phyloP scores from a whole-genome alignment of 2,797 vertebrate genomes.

The Molossus molossus region DNA sequence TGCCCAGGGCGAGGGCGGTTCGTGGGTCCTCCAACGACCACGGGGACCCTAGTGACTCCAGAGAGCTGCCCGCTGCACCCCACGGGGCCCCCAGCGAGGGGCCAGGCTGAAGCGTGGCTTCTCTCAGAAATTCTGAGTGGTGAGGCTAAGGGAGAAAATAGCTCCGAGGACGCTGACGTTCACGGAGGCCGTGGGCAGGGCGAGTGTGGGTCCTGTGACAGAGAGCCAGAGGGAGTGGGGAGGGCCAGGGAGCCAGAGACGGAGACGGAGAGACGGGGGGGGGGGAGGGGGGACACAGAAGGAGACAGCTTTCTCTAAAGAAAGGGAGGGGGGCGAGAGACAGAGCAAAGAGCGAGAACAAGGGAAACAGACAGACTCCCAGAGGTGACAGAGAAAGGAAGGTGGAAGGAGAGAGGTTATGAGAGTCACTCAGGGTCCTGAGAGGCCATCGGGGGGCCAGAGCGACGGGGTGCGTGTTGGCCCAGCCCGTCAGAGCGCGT shows the following conservation, averaged over 20 bases:
- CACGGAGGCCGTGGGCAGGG: neutral
- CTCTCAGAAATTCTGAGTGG: slow-evolving; percentile 82
- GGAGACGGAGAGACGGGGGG: neutral
- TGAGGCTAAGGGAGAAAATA: slow-evolving; percentile 85
- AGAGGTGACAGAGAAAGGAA: neutral
- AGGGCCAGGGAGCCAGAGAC: neutral
- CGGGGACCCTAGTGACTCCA: neutral
- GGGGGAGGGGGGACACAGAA: neutral
- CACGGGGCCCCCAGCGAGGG: slow-evolving; percentile 64
- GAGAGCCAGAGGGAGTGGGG: neutral
- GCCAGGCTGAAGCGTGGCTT: slow-evolving; percentile 67
- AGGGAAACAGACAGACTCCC: neutral
- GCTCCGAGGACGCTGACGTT: slow-evolving; percentile 6
- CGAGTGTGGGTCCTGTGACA: neutral
- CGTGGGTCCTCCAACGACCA: neutral
- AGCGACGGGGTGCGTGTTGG: neutral
- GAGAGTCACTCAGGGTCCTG: neutral
- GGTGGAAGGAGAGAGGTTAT: neutral
- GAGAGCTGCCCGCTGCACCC: neutral
- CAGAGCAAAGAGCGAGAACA: neutral
- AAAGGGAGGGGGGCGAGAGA: neutral
- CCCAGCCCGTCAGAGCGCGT: accelerated
- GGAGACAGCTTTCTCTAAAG: neutral
- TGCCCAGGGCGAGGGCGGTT: accelerated
- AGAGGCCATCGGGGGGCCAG: neutral